Percentiles rank a stretch among this genome's conserved stretches.
These are phyloP conservation scores for Lepidurus packardi DNA, from an alignment of 1,140 invertebrate genomes.

Conservation along the genomic window DNA sequence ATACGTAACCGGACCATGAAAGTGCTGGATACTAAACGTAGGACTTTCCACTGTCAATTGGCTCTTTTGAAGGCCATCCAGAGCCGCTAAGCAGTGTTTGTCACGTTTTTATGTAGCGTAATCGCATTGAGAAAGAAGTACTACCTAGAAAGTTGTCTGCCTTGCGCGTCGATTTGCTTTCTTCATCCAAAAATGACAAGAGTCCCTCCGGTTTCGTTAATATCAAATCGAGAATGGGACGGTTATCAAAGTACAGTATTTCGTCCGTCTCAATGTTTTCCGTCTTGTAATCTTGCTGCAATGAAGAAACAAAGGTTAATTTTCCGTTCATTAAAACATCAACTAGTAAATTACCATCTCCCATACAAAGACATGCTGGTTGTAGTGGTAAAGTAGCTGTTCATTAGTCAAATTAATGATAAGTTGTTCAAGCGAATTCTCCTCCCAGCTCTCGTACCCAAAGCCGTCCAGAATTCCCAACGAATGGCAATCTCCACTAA, in stretches of 20 bases:
- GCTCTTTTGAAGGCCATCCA: neutral
- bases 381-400: constrained; percentile 80
- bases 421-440: constrained; percentile 76
- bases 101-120: neutral
- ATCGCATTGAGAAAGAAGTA: constrained; percentile 30
- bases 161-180: constrained; percentile 54
- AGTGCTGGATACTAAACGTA: constrained; percentile 71
- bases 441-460: constrained; percentile 78
- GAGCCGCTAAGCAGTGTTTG: neutral
- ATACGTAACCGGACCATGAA: constrained; percentile 68
- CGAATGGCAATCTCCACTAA: constrained; percentile 70
- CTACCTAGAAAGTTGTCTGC: constrained; percentile 36
- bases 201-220: constrained; percentile 75
- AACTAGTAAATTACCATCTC: constrained; percentile 58
- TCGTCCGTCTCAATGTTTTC: constrained; percentile 67
- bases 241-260: constrained; percentile 79
- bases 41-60: neutral
- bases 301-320: neutral
- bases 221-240: constrained; percentile 74
- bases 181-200: constrained; percentile 82
- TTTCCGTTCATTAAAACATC: neutral
- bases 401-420: constrained; percentile 83
- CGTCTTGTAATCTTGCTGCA: constrained; percentile 64
- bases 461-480: constrained; percentile 78
- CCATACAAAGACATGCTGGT: constrained; percentile 79